Conservation (phyloP, 1,140 invertebrate species). For the Pseudomyrmex concolor region DNA sequence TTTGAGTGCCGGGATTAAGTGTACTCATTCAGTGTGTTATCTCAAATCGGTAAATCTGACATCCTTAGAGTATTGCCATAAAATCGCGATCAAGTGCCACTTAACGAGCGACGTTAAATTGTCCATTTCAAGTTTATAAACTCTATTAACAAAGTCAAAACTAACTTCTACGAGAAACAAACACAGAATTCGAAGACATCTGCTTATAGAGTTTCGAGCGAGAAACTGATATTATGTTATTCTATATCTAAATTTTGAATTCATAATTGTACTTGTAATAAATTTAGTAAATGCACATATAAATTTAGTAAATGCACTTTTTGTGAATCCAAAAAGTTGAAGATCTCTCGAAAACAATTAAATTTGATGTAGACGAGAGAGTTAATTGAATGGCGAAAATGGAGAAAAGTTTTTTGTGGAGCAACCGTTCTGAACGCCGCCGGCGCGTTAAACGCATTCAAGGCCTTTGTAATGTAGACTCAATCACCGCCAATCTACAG, state of each 20-base stretch:
- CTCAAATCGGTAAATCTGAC: neutral
- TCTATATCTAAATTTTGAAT: neutral
- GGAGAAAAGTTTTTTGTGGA: slow-evolving; percentile 37
- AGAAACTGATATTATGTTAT: neutral
- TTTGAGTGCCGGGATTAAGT: slow-evolving; percentile 35
- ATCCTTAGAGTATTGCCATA: neutral
- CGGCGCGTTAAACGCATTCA: slow-evolving; percentile 69
- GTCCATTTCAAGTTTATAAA: neutral
- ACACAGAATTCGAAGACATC: neutral
- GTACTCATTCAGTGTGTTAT: slow-evolving; percentile 14
- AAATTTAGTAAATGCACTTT: no score
- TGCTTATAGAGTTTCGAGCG: neutral
- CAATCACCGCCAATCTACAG: slow-evolving; percentile 79
- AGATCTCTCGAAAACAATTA: neutral
- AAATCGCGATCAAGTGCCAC: slow-evolving; percentile 14
- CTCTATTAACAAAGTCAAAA: neutral
- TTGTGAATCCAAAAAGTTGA: neutral
- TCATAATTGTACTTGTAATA: no score
- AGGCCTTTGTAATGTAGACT: slow-evolving; percentile 79
- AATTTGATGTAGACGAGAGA: neutral
- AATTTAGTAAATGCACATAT: no score
- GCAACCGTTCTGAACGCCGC: slow-evolving; percentile 56
- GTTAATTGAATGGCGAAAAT: slow-evolving; percentile 52
- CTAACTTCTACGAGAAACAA: neutral
- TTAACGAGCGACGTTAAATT: slow-evolving; percentile 31